phyloP scores from a whole-genome alignment of 2,888 invertebrate species.

The Pegoplata infirma region DNA sequence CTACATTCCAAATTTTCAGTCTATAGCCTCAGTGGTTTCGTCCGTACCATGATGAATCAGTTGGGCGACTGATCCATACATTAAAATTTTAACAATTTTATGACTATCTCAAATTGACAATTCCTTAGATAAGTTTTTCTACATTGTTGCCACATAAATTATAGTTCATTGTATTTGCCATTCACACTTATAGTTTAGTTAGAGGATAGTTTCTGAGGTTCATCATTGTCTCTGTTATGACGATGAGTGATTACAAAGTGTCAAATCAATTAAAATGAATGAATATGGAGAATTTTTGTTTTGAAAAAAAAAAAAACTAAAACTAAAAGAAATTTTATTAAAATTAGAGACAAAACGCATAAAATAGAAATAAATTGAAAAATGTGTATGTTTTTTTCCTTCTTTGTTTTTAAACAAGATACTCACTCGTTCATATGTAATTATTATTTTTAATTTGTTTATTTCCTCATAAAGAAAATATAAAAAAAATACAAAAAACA shows the following conservation, averaged over 20 bases:
- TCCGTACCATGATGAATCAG: no score
- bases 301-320: background rate
- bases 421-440: no score
- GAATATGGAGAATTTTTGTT: constrained; percentile 34
- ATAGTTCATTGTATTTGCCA: background rate
- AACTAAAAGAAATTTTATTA: background rate
- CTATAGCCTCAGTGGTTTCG: no score
- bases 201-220: background rate
- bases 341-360: background rate
- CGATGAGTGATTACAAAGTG: constrained; percentile 60
- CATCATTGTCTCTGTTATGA: background rate
- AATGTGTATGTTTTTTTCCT: background rate
- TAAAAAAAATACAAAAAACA: background rate
- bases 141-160: no score
- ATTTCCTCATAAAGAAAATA: background rate
- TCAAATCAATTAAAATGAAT: constrained; percentile 62
- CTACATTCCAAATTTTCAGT: no score
- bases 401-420: background rate
- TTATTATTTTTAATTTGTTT: background rate
- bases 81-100: no score
- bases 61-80: no score
- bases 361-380: background rate
- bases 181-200: background rate
- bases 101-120: no score
- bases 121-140: no score